Evolutionary conservation across 2,888 invertebrate species (phyloP).

Genomic region (Oligia strigilis): DNA sequence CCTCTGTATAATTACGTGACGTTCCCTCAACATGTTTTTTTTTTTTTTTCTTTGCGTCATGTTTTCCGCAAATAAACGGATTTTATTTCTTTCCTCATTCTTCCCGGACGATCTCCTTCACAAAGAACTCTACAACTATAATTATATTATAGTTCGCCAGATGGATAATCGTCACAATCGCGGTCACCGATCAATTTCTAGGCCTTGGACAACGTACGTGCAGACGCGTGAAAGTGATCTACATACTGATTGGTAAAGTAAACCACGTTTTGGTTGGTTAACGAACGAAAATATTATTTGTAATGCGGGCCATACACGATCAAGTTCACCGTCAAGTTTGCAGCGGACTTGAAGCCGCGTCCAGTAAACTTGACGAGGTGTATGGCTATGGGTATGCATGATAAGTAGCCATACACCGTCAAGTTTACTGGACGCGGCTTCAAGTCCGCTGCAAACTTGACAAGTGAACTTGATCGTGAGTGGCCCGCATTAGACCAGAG

Average conservation of each 20-base stretch:
- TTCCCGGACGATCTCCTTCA: background rate
- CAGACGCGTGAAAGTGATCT: slow-evolving; percentile 46
- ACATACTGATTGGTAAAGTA: slow-evolving; percentile 4
- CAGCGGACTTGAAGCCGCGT: too few species aligned
- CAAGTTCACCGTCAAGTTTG: too few species aligned
- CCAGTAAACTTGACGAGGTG: too few species aligned
- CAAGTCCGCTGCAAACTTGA: too few species aligned
- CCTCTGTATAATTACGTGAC: too few species aligned
- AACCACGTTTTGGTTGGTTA: slow-evolving; percentile 1
- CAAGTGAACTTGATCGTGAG: too few species aligned
- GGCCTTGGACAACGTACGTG: slow-evolving; percentile 43
- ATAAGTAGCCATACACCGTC: too few species aligned
- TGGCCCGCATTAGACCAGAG: background rate
- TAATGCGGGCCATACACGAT: too few species aligned
- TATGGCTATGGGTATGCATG: too few species aligned
- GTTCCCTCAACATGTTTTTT: background rate
- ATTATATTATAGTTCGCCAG: background rate
- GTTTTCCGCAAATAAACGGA: background rate
- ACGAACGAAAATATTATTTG: slow-evolving; percentile 3
- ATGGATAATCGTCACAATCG: slow-evolving; percentile 29
- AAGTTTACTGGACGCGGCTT: too few species aligned
- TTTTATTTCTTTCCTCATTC: too few species aligned
- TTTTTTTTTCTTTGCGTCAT: background rate
- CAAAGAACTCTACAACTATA: background rate
- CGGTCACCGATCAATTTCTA: slow-evolving; percentile 54